A percentile compares a stretch with the other conserved stretches of the same genome.
These are phyloP conservation scores for Lepus timidus DNA, from an alignment of 2,113 vertebrate genomes.

Conservation along the genomic window DNA sequence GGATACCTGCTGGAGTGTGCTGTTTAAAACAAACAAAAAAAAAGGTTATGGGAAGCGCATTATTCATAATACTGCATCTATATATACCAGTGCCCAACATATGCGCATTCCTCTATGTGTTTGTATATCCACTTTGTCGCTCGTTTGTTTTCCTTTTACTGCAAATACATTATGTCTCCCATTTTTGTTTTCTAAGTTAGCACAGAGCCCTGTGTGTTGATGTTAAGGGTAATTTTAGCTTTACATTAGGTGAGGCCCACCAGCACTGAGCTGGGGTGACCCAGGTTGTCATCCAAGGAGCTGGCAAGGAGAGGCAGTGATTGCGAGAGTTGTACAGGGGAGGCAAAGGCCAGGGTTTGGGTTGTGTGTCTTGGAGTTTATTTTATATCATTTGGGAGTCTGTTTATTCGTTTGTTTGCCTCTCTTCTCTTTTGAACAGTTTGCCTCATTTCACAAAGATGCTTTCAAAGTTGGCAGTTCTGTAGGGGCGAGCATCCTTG, in stretches of 20 bases:
- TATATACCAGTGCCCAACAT: background rate
- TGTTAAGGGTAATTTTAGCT: background rate
- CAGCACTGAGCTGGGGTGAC: background rate
- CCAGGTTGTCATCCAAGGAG: background rate
- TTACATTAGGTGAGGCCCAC: background rate
- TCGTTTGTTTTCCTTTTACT: slow-evolving; percentile 61
- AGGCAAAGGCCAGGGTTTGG: background rate
- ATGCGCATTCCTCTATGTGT: slow-evolving; percentile 19
- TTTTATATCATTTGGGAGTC: background rate
- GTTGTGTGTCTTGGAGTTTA: background rate
- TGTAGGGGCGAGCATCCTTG: background rate
- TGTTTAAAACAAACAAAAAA: background rate
- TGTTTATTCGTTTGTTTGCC: background rate
- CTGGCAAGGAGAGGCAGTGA: background rate
- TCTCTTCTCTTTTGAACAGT: background rate
- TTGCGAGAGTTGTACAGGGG: background rate
- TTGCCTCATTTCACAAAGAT: background rate
- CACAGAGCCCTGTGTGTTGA: background rate
- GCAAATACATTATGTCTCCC: slow-evolving; percentile 57
- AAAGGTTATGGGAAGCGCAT: slow-evolving; percentile 11
- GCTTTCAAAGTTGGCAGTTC: background rate
- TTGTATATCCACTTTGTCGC: slow-evolving; percentile 51
- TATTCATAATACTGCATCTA: background rate
- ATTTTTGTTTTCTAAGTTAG: slow-evolving; percentile 54
- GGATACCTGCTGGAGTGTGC: background rate